These are phyloP conservation scores for Chrysopa pallens DNA, from an alignment of 1,140 invertebrate genomes.

Conservation along the genomic window DNA sequence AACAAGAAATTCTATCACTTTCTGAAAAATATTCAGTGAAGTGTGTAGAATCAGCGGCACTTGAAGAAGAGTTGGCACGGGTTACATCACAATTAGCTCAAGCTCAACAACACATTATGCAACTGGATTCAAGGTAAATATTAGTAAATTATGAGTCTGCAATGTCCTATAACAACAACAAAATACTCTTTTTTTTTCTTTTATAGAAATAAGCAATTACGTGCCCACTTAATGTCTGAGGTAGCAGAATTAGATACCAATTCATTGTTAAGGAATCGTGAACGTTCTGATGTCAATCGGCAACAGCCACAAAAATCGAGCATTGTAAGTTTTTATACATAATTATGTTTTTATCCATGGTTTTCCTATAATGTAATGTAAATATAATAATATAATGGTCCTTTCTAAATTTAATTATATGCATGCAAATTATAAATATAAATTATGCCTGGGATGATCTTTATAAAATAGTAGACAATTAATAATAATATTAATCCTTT, in stretches of 20 bases:
- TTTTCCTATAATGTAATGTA: background rate
- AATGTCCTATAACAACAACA: background rate
- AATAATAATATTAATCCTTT: no score
- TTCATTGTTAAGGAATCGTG: no score
- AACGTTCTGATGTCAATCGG: slow-evolving; percentile 8
- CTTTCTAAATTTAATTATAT: slow-evolving; percentile 4
- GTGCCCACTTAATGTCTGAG: slow-evolving; percentile 51
- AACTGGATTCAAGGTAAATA: slow-evolving; percentile 45
- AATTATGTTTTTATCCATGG: background rate
- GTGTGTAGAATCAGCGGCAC: slow-evolving; percentile 71
- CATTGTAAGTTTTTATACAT: slow-evolving; percentile 2
- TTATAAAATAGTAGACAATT: no score
- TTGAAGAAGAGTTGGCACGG: slow-evolving; percentile 64
- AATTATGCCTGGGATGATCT: no score
- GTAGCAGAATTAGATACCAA: slow-evolving; percentile 11
- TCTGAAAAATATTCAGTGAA: slow-evolving; percentile 83
- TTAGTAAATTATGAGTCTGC: slow-evolving; percentile 2
- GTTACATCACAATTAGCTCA: slow-evolving; percentile 60
- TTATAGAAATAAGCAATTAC: slow-evolving; percentile 52
- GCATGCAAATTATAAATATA: background rate
- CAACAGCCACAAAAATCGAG: slow-evolving; percentile 1
- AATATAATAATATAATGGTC: background rate
- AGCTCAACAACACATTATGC: slow-evolving; percentile 60
- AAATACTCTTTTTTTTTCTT: slow-evolving; percentile 5
- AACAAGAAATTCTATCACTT: slow-evolving; percentile 67